These are phyloP conservation scores for Ephialtes manifestator DNA, from an alignment of 2,888 invertebrate species.

Conservation along the genomic window DNA sequence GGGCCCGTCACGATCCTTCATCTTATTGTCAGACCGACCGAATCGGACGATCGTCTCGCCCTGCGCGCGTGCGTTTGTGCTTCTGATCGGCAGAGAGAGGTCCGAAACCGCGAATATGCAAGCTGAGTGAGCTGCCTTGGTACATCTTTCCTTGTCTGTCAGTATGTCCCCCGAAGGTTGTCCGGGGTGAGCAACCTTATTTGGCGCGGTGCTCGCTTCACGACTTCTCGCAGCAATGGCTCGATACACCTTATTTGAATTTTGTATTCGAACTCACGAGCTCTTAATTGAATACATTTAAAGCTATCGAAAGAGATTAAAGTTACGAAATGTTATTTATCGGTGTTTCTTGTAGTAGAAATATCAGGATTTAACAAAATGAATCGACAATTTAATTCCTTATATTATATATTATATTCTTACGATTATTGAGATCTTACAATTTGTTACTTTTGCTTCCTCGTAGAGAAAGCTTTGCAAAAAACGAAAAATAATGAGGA, in stretches of 20 bases:
- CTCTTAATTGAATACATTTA: conserved; percentile 28
- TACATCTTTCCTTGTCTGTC: conserved; percentile 26
- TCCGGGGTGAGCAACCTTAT: conserved; percentile 79
- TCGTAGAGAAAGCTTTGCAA: too few relatives aligned
- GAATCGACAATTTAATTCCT: too few relatives aligned
- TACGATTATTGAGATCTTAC: too few relatives aligned
- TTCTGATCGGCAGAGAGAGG: conserved; percentile 37
- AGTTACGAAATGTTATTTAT: neutral
- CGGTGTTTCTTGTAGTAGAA: neutral
- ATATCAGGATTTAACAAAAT: neutral
- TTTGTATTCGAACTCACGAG: conserved; percentile 19
- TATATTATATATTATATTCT: too few relatives aligned
- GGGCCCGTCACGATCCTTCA: conserved; percentile 68
- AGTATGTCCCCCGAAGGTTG: conserved; percentile 66
- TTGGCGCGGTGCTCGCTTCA: conserved; percentile 72
- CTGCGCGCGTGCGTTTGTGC: conserved; percentile 20
- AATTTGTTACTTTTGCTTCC: too few relatives aligned
- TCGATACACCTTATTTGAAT: conserved; percentile 53
- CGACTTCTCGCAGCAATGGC: conserved; percentile 63
- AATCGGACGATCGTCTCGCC: conserved; percentile 68
- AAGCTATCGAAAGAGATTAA: neutral
- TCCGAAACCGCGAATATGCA: conserved; percentile 50
- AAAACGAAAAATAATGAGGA: too few relatives aligned
- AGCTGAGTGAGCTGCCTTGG: conserved; percentile 63
- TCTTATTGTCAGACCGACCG: conserved; percentile 75